Conservation (phyloP, 1,140 invertebrate species). For the Dolichoris vasculosae region DNA sequence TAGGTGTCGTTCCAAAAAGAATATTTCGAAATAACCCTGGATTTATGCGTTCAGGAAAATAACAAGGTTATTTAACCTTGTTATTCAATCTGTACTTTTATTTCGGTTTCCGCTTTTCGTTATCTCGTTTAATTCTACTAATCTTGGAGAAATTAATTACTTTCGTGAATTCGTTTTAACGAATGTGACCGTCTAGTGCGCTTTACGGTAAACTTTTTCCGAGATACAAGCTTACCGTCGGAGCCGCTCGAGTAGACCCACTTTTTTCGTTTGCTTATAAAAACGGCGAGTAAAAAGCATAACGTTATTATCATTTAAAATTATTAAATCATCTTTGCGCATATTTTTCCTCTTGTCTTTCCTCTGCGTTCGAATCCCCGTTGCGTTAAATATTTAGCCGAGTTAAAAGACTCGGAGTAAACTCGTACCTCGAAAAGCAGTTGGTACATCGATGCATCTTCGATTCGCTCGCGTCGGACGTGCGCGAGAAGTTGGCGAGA, state of each 20-base stretch:
- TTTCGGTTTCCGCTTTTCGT: neutral
- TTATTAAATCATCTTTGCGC: neutral
- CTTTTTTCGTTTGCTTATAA: neutral
- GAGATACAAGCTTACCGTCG: neutral
- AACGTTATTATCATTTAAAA: neutral
- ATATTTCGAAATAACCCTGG: neutral
- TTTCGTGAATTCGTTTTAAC: conserved; percentile 17
- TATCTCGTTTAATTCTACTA: conserved; percentile 18
- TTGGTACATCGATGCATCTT: too few relatives aligned
- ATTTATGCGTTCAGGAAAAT: neutral
- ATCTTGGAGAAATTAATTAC: conserved; percentile 37
- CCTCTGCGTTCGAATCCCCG: neutral
- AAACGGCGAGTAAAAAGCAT: neutral
- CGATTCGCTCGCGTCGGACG: neutral
- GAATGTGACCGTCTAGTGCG: neutral
- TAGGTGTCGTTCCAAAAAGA: neutral
- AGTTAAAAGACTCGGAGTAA: too few relatives aligned
- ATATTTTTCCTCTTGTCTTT: neutral
- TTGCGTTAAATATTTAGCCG: too few relatives aligned
- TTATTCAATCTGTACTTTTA: conserved; percentile 19
- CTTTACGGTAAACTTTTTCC: neutral
- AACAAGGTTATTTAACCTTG: neutral
- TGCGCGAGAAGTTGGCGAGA: neutral
- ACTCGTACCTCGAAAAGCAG: too few relatives aligned
- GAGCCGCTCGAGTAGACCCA: neutral